Evolutionary conservation across 2,888 invertebrate species (phyloP), one percentile per base, ranked within the genome.

Genomic region (Amphiduros pacificus): DNA sequence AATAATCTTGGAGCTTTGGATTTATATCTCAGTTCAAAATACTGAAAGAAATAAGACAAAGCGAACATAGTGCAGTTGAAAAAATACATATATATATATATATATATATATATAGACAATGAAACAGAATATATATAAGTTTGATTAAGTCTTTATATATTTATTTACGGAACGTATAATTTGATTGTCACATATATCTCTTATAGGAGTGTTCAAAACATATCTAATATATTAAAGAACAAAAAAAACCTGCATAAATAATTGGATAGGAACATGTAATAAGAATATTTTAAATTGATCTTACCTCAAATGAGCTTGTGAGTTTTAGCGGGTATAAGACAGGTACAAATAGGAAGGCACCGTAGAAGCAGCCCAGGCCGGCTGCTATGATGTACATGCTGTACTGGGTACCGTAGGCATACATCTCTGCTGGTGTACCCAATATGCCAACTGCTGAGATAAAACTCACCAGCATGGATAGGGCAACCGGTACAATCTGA

Each of bases 11-110:
- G 71, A 2, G 68, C 48, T 31, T 65, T 62, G 0, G 74, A 76
- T 2, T 69, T 52, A 60, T 65, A 77, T 55, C 77, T 63, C 31
- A 62, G 64, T 54, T 75, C 74, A 41, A 76, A 62, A 60, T 76
- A 77, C 75, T 75, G 72, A 65, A 74, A 72, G 20, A 40, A 49
- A 31, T 55, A n/a, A n/a, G n/a, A n/a, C n/a, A n/a, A n/a, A n/a
- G n/a, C n/a, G n/a, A n/a, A n/a, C n/a, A n/a, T n/a, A n/a, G n/a
- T n/a, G n/a, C n/a, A n/a, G n/a, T n/a, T n/a, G n/a, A n/a, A n/a
- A n/a, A n/a, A n/a, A n/a, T n/a, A n/a, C n/a, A n/a, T n/a, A n/a
- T n/a, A n/a, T n/a, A n/a, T n/a, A n/a, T n/a, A n/a, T n/a, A n/a
- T n/a, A n/a, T n/a, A n/a, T n/a, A n/a, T n/a, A n/a, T n/a, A n/a